Conservation (phyloP, 2,113 vertebrate species). For the Meleagris gallopavo region DNA sequence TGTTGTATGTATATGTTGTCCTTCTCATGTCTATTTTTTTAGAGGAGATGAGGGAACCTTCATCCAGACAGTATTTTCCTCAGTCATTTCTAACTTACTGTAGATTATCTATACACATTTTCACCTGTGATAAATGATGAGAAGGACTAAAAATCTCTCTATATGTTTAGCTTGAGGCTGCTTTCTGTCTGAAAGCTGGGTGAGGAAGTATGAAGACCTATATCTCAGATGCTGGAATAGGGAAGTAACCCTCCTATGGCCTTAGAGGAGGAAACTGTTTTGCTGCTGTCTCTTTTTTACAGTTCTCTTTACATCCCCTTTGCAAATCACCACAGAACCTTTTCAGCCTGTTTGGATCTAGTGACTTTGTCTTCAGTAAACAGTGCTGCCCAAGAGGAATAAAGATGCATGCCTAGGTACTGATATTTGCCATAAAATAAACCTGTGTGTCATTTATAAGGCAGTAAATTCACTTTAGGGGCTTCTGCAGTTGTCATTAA, state of each 20-base stretch:
- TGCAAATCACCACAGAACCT: background rate
- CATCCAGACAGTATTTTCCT: background rate
- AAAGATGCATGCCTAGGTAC: background rate
- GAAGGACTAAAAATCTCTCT: background rate
- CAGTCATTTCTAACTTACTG: background rate
- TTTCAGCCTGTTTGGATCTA: background rate
- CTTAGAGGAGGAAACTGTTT: background rate
- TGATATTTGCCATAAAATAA: conserved; percentile 1
- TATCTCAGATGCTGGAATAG: background rate
- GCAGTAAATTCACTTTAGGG: conserved; percentile 16
- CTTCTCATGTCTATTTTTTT: background rate
- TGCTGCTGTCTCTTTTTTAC: background rate
- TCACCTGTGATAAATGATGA: background rate
- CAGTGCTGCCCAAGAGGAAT: background rate
- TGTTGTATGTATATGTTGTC: background rate
- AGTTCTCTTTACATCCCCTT: background rate
- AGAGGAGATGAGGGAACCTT: background rate
- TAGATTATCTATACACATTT: background rate
- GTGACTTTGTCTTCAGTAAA: background rate
- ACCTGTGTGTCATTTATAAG: background rate
- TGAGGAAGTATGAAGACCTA: background rate
- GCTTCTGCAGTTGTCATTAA: conserved; percentile 41
- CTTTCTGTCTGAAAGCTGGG: background rate
- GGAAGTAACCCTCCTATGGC: background rate
- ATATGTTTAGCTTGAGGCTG: background rate